phyloP scores from a whole-genome alignment of 2,888 invertebrate species.

The Gibbula magus region DNA sequence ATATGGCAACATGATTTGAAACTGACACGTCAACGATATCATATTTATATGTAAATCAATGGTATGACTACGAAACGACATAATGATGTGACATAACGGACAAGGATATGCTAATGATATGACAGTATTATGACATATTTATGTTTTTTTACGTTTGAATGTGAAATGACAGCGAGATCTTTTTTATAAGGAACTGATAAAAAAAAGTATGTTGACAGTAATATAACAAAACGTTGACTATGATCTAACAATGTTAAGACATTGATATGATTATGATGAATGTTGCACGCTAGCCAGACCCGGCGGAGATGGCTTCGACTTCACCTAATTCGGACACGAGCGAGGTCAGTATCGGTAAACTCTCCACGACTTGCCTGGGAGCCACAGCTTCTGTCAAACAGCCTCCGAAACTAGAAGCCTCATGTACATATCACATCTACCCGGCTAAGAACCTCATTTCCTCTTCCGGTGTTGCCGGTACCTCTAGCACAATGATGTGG shows the following conservation, averaged over 20 bases:
- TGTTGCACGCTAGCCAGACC: neutral
- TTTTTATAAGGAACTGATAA: too few relatives aligned
- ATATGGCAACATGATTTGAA: too few relatives aligned
- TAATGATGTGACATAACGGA: too few relatives aligned
- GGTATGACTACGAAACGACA: too few relatives aligned
- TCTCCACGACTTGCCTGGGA: conserved; percentile 57
- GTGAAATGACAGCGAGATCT: too few relatives aligned
- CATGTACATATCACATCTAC: conserved; percentile 48
- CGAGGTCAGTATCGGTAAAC: conserved; percentile 45
- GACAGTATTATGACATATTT: too few relatives aligned
- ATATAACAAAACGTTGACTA: too few relatives aligned
- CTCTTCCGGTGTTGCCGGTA: neutral
- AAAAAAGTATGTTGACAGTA: too few relatives aligned
- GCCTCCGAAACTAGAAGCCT: conserved; percentile 39
- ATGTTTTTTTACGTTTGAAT: too few relatives aligned
- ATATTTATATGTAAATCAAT: too few relatives aligned
- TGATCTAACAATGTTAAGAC: neutral
- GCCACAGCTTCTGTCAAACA: conserved; percentile 40
- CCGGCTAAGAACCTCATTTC: conserved; percentile 36
- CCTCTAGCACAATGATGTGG: conserved; percentile 30
- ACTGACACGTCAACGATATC: too few relatives aligned
- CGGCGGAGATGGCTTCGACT: neutral
- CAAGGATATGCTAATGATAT: too few relatives aligned
- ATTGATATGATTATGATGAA: neutral
- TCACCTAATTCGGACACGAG: neutral